Conservation (phyloP, 2,888 invertebrate species). For the Erpobdella octoculata region DNA sequence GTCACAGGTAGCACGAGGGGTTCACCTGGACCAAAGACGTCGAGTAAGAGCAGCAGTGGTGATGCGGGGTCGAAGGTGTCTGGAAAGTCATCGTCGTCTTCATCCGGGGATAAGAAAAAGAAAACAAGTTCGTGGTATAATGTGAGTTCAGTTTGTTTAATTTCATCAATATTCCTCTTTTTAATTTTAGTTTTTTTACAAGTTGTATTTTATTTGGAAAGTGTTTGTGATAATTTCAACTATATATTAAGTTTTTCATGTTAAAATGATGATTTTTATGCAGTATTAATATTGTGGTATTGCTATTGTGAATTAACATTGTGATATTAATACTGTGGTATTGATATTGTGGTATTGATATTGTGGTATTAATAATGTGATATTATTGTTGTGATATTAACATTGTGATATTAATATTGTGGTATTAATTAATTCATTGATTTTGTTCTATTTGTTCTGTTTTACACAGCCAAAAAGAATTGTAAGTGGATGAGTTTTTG, state of each 20-base stretch:
- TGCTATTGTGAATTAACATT: neutral
- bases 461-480: slow-evolving; percentile 6
- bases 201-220: no score
- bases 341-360: neutral
- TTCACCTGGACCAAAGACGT: neutral
- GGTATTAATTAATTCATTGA: neutral
- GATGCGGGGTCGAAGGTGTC: neutral
- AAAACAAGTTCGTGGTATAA: slow-evolving; percentile 46
- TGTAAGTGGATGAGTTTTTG: neutral
- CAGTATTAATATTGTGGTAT: neutral
- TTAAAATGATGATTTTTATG: neutral
- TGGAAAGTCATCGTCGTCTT: neutral
- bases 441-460: neutral
- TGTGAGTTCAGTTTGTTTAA: slow-evolving; percentile 39
- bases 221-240: neutral
- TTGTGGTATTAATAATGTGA: neutral
- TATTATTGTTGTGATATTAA: neutral
- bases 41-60: neutral
- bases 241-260: neutral
- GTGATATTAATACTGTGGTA: neutral
- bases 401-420: neutral
- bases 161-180: neutral
- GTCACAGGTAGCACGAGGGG: neutral
- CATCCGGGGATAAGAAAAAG: slow-evolving; percentile 42
- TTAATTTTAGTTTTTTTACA: neutral